Evolutionary conservation across 2,797 vertebrate genomes (phyloP), one percentile per base, ranked within the genome.

Genomic region (Pygocentrus nattereri): DNA sequence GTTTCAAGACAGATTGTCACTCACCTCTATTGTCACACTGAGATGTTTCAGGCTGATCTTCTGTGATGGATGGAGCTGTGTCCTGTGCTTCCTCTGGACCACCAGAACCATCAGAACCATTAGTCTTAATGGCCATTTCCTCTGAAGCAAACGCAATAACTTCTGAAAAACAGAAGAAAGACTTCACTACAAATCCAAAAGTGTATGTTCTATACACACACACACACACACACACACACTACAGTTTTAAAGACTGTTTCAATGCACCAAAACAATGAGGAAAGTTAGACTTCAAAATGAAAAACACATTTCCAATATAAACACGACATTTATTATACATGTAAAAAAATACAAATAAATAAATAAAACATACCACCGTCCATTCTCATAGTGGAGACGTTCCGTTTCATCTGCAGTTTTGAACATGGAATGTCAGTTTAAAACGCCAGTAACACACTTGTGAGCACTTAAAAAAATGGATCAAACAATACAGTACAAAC

Each of bases 321-420:
- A n/a, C 34, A 34, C 6, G 6, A 3, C 34, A 34, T 2, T 34
- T 34, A 34, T 34, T 34, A 38, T 38, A n/a, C 38, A 38, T 38
- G 5, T 38, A 38, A 3, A 38, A 8, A 38, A 3, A 6, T 38
- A 41, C 5, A 25, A 49, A 70, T 44, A 50, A 69, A 23, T 25
- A 34, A 44, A 68, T 16, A 67, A 49, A 68, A 30, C 65, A 85
- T 70, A 89, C 88, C 87, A 34, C 76, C 72, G 72, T 84, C 82
- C 76, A 78, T 69, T 79, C 82, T 84, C 77, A 88, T 30, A 25
- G 74, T 78, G 79, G 34, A 67, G 56, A 88, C 73, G 31, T 34
- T 76, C 76, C 83, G 70, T 71, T 84, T 85, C 69, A 87, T 74
- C 88, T 89, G 41, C 4, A 84, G 79, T 23, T 58, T n/a, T n/a